Percentiles rank a stretch among this genome's conserved stretches.
phyloP scores from a whole-genome alignment of 2,888 invertebrate genomes.

The Clanis bilineata region DNA sequence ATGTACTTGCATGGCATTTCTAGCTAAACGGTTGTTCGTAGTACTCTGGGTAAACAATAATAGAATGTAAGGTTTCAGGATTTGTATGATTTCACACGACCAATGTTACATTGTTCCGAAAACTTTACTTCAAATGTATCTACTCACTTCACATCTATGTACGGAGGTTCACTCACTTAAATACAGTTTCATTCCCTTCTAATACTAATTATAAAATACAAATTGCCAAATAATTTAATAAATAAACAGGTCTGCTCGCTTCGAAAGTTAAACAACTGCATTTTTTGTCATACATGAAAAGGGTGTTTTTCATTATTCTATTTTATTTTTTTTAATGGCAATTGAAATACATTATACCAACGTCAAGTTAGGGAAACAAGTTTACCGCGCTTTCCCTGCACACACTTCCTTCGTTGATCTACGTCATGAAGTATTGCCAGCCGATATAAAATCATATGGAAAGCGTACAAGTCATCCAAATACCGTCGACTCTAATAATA shows the following conservation, averaged over 20 bases:
- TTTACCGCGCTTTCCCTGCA: no score
- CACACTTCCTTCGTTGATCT: no score
- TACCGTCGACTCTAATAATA: no score
- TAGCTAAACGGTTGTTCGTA: constrained; percentile 78
- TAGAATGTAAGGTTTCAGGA: constrained; percentile 54
- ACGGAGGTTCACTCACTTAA: constrained; percentile 22
- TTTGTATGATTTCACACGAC: constrained; percentile 43
- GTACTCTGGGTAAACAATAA: constrained; percentile 75
- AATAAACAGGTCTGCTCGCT: background rate
- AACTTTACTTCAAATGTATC: constrained; percentile 5
- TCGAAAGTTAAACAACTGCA: no score
- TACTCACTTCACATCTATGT: constrained; percentile 32
- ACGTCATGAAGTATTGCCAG: no score
- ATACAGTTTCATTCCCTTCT: background rate
- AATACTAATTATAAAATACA: background rate
- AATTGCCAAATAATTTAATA: background rate
- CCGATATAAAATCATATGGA: no score
- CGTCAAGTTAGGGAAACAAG: no score
- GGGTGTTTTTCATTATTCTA: no score
- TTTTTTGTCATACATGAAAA: no score
- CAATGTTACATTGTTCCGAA: constrained; percentile 37
- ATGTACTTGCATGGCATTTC: constrained; percentile 72
- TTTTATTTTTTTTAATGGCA: no score
- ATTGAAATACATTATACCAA: no score
- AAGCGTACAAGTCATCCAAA: no score